A percentile compares a stretch with the other conserved stretches of the same genome.
Evolutionary conservation across 2,797 vertebrate genomes (phyloP).

Genomic region (Tachyglossus aculeatus): DNA sequence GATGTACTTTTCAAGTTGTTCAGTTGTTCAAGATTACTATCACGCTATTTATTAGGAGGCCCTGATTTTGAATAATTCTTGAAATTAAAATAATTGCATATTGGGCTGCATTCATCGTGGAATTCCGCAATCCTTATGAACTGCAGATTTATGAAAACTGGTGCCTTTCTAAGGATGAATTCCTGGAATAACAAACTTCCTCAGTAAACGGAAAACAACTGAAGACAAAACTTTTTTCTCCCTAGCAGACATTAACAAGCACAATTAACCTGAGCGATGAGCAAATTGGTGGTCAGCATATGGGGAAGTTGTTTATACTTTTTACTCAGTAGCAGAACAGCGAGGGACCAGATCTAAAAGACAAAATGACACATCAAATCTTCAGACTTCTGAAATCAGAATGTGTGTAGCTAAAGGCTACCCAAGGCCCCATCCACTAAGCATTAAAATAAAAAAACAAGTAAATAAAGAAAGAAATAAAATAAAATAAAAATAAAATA

Average conservation of each 20-base stretch:
- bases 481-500: too few relatives aligned
- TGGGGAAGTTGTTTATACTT: constrained; percentile 91
- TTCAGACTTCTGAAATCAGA: neutral
- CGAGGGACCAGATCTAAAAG: constrained; percentile 89
- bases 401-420: too few relatives aligned
- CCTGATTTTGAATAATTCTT: too few relatives aligned
- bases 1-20: too few relatives aligned
- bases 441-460: too few relatives aligned
- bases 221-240: constrained; percentile 12
- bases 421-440: too few relatives aligned
- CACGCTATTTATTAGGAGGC: too few relatives aligned
- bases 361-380: constrained; percentile 17
- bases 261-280: constrained; percentile 89
- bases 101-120: too few relatives aligned
- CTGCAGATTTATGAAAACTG: neutral
- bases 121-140: neutral
- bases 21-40: too few relatives aligned
- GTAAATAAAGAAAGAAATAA: too few relatives aligned
- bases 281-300: constrained; percentile 88
- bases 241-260: neutral
- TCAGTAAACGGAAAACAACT: neutral
- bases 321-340: constrained; percentile 89
- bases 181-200: neutral
- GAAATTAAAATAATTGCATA: too few relatives aligned
- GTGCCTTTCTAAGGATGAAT: too few relatives aligned